Evolutionary conservation across 2,797 vertebrate species (phyloP).

Genomic region (Sebastiscus tertius): DNA sequence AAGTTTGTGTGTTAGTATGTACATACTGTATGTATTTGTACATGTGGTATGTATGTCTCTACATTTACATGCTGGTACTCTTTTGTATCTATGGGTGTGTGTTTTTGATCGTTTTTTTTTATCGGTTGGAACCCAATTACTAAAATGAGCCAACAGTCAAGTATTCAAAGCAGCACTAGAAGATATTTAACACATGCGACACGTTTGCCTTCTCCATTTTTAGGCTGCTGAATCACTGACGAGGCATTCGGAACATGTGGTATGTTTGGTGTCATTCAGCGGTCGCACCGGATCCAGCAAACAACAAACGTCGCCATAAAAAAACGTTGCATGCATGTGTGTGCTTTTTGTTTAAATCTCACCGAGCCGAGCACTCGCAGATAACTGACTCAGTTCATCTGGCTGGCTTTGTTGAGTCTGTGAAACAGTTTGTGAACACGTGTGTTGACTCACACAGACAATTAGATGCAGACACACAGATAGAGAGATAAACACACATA

Average conservation of each 20-base stretch:
- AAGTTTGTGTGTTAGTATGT: neutral
- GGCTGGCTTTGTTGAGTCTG: slow-evolving; percentile 34
- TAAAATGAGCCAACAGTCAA: neutral
- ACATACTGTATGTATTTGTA: neutral
- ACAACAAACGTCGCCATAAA: slow-evolving; percentile 16
- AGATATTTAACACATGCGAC: neutral
- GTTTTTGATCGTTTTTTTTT: neutral
- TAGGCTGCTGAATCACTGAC: slow-evolving; percentile 53
- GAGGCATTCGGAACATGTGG: slow-evolving; percentile 69
- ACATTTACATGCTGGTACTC: neutral
- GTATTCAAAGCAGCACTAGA: neutral
- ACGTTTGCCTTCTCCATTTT: slow-evolving; percentile 10
- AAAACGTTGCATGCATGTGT: neutral
- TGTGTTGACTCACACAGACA: slow-evolving; percentile 28
- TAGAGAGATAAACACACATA: slow-evolving; percentile 25
- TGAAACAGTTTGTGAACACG: neutral
- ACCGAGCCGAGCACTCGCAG: neutral
- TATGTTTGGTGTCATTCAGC: slow-evolving; percentile 27
- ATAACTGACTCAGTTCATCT: slow-evolving; percentile 10
- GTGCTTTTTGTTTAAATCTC: slow-evolving; percentile 36
- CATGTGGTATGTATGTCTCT: neutral
- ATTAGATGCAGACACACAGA: slow-evolving; percentile 33
- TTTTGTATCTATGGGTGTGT: neutral
- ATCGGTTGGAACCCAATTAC: neutral
- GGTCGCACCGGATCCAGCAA: slow-evolving; percentile 2